Evolutionary conservation across 2,113 vertebrate genomes (phyloP), one percentile per base, ranked within the genome.

Genomic region (Andinoacara biseriatus): DNA sequence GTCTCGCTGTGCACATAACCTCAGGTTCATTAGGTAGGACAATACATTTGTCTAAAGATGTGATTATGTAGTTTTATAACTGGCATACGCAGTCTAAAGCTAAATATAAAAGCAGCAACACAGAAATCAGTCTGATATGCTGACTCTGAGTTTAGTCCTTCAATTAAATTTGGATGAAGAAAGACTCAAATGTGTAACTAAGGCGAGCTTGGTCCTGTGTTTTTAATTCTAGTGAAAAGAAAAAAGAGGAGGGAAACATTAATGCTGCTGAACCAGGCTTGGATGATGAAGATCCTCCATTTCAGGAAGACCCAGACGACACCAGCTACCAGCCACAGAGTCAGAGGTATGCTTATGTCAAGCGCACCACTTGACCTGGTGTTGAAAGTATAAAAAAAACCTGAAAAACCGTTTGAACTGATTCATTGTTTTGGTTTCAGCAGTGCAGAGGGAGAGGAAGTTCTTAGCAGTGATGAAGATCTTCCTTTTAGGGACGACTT

Each of bases 401-500:
- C n/a, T 5, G 11, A 31, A 38, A 26, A 29, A 11, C 11, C 17
- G n/a, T 38, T 76, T 58, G 5, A 80, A 46, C 26, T 77, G 4
- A 74, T 62, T 67, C 57, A n/a, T 84, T 78, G 0, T 65, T 74
- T 80, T 11, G 10, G 26, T 83, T 86, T 77, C 78, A 95, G 95
- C 63, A 91, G 88, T n/a, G 93, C 92, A n/a, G 97, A 97, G 10
- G 94, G 96, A 49, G 97, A 97, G 9, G 97, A 97, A 33, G 94
- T 91, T 87, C 81, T 97, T 58, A 97, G 97, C 93, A 98, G 96
- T 77, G 98, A 99, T 84, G 96, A 96, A 94, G 98, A 99, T 62
- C 93, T 97, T 91, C 97, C 97, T 8, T 99, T 97, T 91, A 97
- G 95, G 94, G 98, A 99, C 49, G 98, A 99, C 85, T 95, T 97